Evolutionary conservation across 2,113 vertebrate species (phyloP).

Genomic region (Alexandromys fortis): DNA sequence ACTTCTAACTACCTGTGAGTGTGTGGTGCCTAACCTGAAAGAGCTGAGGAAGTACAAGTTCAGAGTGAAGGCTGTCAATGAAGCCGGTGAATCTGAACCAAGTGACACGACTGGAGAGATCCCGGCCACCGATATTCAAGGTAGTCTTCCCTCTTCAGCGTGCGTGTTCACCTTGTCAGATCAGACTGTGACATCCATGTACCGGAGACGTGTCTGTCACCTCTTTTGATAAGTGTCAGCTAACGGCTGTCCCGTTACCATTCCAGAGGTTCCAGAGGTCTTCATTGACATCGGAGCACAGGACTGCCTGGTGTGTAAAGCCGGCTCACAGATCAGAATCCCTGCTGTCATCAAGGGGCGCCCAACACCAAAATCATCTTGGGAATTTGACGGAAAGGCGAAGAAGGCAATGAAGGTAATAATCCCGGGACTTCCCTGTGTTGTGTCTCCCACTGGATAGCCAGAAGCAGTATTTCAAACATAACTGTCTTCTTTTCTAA

Average conservation of each 20-base stretch:
- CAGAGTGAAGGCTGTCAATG: slow-evolving; percentile 96
- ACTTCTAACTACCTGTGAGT: slow-evolving; percentile 91
- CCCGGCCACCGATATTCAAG: slow-evolving; percentile 92
- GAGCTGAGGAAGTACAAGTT: slow-evolving; percentile 96
- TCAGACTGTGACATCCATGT: not conserved
- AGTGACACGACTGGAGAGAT: slow-evolving; percentile 92
- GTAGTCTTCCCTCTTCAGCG: slow-evolving; percentile 83
- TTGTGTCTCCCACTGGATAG: slow-evolving; percentile 10
- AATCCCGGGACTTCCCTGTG: slow-evolving; percentile 36
- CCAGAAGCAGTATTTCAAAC: not conserved
- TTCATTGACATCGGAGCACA: slow-evolving; percentile 91
- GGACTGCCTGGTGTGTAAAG: slow-evolving; percentile 91
- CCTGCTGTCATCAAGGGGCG: slow-evolving; percentile 92
- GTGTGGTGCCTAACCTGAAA: slow-evolving; percentile 93
- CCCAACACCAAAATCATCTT: slow-evolving; percentile 93
- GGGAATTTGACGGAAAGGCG: slow-evolving; percentile 96
- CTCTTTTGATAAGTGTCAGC: slow-evolving; percentile 16
- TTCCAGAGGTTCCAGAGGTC: slow-evolving; percentile 92
- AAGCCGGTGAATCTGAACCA: slow-evolving; percentile 96
- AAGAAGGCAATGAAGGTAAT: slow-evolving; percentile 91
- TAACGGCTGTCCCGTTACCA: slow-evolving; percentile 22
- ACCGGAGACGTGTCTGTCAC: not conserved
- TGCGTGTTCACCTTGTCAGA: not conserved
- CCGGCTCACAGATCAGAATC: slow-evolving; percentile 93
- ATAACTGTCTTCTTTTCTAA: slow-evolving; percentile 74